Conservation (phyloP, 2,888 invertebrate genomes). For the Cheilosia variabilis region DNA sequence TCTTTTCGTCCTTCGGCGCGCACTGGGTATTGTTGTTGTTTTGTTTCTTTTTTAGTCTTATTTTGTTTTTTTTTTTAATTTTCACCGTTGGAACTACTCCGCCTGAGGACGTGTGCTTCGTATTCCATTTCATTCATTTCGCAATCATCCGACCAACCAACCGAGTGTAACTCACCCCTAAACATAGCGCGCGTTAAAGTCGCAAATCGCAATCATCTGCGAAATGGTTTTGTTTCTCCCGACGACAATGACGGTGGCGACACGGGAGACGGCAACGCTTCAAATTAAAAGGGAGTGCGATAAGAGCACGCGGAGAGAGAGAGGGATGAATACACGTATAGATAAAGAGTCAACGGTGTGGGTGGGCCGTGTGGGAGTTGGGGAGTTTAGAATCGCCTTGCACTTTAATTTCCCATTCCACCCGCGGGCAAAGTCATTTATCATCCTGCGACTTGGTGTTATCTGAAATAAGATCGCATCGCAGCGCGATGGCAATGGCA, state of each 20-base stretch:
- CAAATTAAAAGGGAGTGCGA: constrained; percentile 72
- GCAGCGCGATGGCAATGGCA: constrained; percentile 48
- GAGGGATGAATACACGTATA: constrained; percentile 45
- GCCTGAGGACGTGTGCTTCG: constrained; percentile 71
- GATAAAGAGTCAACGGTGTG: constrained; percentile 51
- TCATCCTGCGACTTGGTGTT: constrained; percentile 74
- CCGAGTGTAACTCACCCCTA: constrained; percentile 69
- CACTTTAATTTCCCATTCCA: constrained; percentile 76
- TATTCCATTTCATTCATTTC: constrained; percentile 73
- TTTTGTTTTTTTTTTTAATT: constrained; percentile 71
- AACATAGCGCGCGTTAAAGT: constrained; percentile 70
- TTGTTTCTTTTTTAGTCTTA: constrained; percentile 30
- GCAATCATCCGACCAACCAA: constrained; percentile 67
- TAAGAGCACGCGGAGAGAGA: constrained; percentile 40
- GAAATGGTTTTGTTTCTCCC: constrained; percentile 73
- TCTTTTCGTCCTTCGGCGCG: constrained; percentile 69
- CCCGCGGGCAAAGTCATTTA: constrained; percentile 76
- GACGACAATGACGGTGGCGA: constrained; percentile 73
- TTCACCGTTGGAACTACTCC: constrained; percentile 65
- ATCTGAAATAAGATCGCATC: constrained; percentile 76
- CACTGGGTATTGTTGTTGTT: constrained; percentile 46
- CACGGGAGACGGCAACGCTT: constrained; percentile 74
- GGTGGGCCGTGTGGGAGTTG: constrained; percentile 12
- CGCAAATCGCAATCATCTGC: constrained; percentile 76
- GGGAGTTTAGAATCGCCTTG: constrained; percentile 74